Conservation (phyloP, 2,797 vertebrate genomes). For the Propithecus perrieri region DNA sequence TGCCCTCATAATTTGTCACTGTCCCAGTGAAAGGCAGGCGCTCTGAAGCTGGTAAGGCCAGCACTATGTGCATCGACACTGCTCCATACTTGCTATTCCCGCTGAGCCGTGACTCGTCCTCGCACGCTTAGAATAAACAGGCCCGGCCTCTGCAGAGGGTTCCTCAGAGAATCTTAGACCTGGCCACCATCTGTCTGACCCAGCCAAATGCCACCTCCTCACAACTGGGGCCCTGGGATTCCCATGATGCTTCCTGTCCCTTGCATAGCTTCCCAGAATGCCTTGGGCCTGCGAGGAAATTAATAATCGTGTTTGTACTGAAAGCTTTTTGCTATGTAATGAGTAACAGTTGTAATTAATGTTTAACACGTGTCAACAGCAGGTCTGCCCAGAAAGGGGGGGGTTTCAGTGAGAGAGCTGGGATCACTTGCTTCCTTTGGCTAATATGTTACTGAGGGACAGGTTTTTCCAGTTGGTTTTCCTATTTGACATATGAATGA, state of each 20-base stretch:
- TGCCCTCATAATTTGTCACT: not conserved
- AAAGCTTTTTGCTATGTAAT: slow-evolving; percentile 71
- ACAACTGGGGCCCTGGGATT: not conserved
- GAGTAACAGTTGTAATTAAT: slow-evolving; percentile 78
- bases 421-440: slow-evolving; percentile 64
- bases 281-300: slow-evolving; percentile 66
- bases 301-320: slow-evolving; percentile 55
- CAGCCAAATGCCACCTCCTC: not conserved
- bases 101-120: not conserved
- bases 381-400: slow-evolving; percentile 47
- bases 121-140: not conserved
- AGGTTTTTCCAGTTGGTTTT: slow-evolving; percentile 74
- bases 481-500: slow-evolving; percentile 65
- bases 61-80: not conserved
- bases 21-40: rapidly evolving
- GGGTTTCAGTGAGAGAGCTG: slow-evolving; percentile 23
- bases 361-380: slow-evolving; percentile 78
- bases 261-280: slow-evolving; percentile 65
- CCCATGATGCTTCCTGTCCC: not conserved
- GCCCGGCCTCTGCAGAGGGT: not conserved
- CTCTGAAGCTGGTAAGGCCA: not conserved
- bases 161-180: not conserved
- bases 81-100: not conserved
- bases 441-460: slow-evolving; percentile 68
- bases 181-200: not conserved